A percentile compares a stretch with the other conserved stretches of the same genome.
phyloP scores from a whole-genome alignment of 2,797 vertebrate species.

The Microctenopoma steveboyesi region DNA sequence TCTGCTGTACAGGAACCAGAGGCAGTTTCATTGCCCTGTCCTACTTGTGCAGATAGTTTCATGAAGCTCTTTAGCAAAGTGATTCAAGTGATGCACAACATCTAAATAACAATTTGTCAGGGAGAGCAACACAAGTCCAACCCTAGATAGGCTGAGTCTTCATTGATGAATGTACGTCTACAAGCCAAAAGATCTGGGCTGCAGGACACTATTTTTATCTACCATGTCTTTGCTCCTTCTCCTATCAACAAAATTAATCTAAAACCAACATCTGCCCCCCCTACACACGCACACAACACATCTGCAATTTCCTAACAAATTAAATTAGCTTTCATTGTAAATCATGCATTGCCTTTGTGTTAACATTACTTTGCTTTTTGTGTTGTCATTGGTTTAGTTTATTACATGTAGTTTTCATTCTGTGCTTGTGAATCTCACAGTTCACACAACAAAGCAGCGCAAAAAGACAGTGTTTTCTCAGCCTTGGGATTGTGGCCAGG shows the following conservation, averaged over 20 bases:
- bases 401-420: constrained; percentile 30
- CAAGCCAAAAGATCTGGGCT: constrained; percentile 12
- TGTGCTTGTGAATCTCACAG: constrained; percentile 31
- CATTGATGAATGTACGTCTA: constrained; percentile 26
- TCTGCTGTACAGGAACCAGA: constrained; percentile 14
- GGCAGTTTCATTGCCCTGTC: neutral
- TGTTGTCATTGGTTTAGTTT: constrained; percentile 18
- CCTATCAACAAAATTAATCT: constrained; percentile 33
- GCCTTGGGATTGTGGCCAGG: constrained; percentile 38
- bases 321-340: constrained; percentile 43
- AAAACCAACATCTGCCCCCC: constrained; percentile 37
- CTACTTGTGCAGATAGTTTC: neutral
- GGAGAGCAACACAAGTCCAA: constrained; percentile 8
- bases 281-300: neutral
- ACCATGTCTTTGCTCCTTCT: constrained; percentile 25
- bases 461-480: constrained; percentile 35
- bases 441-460: constrained; percentile 17
- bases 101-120: constrained; percentile 8
- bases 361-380: constrained; percentile 18
- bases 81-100: neutral
- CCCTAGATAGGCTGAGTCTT: constrained; percentile 15
- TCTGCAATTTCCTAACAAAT: constrained; percentile 13
- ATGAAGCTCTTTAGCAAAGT: neutral
- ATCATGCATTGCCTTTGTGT: constrained; percentile 37
- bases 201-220: constrained; percentile 25